These are phyloP conservation scores for Thalassoma bifasciatum DNA, from an alignment of 2,113 vertebrate species.

Conservation along the genomic window DNA sequence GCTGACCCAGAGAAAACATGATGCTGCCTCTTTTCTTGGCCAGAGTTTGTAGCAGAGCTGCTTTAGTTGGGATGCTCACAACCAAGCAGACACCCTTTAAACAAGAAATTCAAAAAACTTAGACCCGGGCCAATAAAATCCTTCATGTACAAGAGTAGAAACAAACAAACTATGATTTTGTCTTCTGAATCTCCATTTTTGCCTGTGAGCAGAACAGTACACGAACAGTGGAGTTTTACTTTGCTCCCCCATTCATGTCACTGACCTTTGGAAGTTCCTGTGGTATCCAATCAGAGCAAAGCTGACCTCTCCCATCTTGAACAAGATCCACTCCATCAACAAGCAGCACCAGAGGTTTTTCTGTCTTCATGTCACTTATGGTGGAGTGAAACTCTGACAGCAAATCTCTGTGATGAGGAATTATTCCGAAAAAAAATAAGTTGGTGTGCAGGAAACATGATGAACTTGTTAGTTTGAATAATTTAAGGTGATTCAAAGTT, in stretches of 20 bases:
- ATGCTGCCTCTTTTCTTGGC: constrained; percentile 71
- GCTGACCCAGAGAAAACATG: constrained; percentile 79
- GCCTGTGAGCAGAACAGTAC: too few relatives aligned
- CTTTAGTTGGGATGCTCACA: constrained; percentile 81
- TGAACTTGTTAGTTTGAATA: too few relatives aligned
- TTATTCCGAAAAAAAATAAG: neutral
- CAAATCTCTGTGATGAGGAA: constrained; percentile 78
- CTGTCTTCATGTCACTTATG: constrained; percentile 55
- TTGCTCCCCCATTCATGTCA: neutral
- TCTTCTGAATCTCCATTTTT: too few relatives aligned
- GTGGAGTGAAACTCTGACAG: constrained; percentile 82
- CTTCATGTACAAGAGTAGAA: too few relatives aligned
- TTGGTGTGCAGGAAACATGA: neutral
- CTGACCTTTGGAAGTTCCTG: constrained; percentile 83
- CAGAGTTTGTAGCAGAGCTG: constrained; percentile 78
- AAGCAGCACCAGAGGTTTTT: constrained; percentile 79
- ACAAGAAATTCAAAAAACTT: too few relatives aligned
- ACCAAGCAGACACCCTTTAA: constrained; percentile 88
- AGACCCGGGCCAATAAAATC: too few relatives aligned
- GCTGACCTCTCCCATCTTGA: constrained; percentile 76
- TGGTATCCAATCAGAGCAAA: constrained; percentile 89
- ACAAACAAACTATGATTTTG: too few relatives aligned
- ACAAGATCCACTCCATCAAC: constrained; percentile 86
- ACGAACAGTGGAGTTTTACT: too few relatives aligned
- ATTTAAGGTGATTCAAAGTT: neutral